A percentile compares a stretch with the other conserved stretches of the same genome.
Conservation (phyloP, 2,888 invertebrate genomes). For the Bugula neritina region DNA sequence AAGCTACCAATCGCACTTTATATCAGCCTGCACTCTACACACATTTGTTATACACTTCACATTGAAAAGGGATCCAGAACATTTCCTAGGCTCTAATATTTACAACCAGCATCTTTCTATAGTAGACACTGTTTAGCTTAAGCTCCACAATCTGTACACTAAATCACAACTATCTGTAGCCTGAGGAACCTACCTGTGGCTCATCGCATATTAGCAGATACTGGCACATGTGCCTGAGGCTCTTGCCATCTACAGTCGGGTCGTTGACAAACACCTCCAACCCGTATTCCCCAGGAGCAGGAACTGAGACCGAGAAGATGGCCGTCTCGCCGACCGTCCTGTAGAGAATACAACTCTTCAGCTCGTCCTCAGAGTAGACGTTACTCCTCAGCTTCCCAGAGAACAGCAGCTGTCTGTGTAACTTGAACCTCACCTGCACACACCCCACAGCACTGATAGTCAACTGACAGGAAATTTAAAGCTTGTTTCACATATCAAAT, state of each 20-base stretch:
- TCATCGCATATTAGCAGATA: conserved; percentile 49
- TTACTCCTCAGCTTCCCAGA: conserved; percentile 52
- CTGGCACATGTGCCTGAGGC: conserved; percentile 50
- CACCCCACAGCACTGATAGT: no score
- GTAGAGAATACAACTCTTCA: conserved; percentile 49
- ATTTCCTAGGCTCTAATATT: no score
- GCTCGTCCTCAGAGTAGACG: conserved; percentile 42
- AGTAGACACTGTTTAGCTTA: no score
- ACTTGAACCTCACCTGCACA: conserved; percentile 11
- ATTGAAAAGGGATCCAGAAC: no score
- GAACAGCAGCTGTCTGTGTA: conserved; percentile 46
- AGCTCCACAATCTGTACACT: no score
- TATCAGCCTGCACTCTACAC: no score
- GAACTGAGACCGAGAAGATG: conserved; percentile 50
- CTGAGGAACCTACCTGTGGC: conserved; percentile 35
- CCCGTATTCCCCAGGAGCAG: conserved; percentile 49
- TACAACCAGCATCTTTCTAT: no score
- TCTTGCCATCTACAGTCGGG: conserved; percentile 49
- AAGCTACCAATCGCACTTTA: no score
- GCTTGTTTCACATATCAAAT: no score
- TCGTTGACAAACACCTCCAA: conserved; percentile 53
- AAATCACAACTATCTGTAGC: no score
- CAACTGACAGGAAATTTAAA: no score
- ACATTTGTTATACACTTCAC: no score
- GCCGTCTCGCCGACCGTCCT: conserved; percentile 49